Conservation (phyloP, 2,113 vertebrate genomes). For the Dicrurus megarhynchus region DNA sequence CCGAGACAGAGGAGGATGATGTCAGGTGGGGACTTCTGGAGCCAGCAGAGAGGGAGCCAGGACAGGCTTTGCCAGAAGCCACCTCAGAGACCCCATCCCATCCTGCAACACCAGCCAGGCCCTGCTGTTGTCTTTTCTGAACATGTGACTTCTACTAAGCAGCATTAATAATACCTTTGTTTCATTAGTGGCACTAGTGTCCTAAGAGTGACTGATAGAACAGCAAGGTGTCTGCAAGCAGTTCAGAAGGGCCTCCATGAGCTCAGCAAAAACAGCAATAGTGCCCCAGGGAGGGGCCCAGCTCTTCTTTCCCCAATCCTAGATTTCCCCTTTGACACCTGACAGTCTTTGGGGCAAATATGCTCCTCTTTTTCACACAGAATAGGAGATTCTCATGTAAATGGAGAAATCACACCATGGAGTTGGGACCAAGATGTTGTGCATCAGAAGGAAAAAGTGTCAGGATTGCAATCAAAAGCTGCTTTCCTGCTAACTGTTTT, state of each 20-base stretch:
- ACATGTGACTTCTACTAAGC: not conserved
- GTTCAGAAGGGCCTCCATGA: not conserved
- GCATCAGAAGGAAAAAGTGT: not conserved
- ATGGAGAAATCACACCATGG: not conserved
- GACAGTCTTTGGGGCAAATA: rapidly evolving
- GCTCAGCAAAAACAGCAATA: not conserved
- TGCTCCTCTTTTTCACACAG: not conserved
- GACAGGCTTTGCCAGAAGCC: not conserved
- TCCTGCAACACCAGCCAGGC: not conserved
- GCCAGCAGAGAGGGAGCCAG: rapidly evolving
- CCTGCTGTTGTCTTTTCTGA: rapidly evolving
- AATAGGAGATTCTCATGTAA: rapidly evolving
- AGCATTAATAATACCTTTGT: not conserved
- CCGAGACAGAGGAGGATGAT: not conserved
- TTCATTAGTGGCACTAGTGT: not conserved
- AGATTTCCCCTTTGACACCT: not conserved
- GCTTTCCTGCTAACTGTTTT: not conserved
- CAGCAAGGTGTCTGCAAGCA: not conserved
- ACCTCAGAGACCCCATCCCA: rapidly evolving
- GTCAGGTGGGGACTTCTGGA: rapidly evolving
- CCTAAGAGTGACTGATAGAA: not conserved
- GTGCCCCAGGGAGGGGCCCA: rapidly evolving
- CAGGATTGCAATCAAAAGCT: not conserved
- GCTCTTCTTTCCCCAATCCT: rapidly evolving
- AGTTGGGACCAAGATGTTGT: not conserved